These are phyloP conservation scores for Chaetorhynchus papuensis DNA, from an alignment of 2,113 vertebrate genomes.

Conservation along the genomic window DNA sequence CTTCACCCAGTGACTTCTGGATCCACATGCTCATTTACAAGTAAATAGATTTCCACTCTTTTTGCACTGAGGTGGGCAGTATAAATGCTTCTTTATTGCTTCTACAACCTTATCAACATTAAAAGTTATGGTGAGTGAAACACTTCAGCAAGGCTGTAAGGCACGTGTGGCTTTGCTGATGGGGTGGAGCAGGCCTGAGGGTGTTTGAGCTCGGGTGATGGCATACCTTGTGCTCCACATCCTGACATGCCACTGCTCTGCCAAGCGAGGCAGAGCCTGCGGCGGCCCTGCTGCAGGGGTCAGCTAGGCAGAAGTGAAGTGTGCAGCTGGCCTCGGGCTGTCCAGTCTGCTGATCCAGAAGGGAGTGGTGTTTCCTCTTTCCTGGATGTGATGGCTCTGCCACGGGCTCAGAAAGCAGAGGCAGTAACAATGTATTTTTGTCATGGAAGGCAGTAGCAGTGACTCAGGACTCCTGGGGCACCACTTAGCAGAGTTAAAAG, in stretches of 20 bases:
- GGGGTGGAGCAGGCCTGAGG: too few relatives aligned
- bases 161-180: not conserved
- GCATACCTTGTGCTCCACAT: fast-evolving
- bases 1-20: not conserved
- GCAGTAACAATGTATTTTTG: not conserved
- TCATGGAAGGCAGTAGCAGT: not conserved
- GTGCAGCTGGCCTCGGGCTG: not conserved
- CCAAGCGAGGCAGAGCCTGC: not conserved
- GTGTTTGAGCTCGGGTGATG: not conserved
- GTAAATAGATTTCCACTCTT: not conserved
- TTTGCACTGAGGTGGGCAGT: not conserved
- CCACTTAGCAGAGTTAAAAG: not conserved
- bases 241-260: too few relatives aligned
- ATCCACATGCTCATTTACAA: not conserved
- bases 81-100: not conserved
- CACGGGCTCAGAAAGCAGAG: not conserved
- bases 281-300: not conserved
- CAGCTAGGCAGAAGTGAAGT: not conserved
- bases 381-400: not conserved
- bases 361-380: not conserved
- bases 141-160: not conserved
- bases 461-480: not conserved
- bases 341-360: not conserved
- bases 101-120: not conserved
- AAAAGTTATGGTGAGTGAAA: fast-evolving